Percentiles rank a stretch among this genome's conserved stretches.
These are phyloP conservation scores for Bimastos eiseni DNA, from an alignment of 2,888 invertebrate genomes.

Conservation along the genomic window DNA sequence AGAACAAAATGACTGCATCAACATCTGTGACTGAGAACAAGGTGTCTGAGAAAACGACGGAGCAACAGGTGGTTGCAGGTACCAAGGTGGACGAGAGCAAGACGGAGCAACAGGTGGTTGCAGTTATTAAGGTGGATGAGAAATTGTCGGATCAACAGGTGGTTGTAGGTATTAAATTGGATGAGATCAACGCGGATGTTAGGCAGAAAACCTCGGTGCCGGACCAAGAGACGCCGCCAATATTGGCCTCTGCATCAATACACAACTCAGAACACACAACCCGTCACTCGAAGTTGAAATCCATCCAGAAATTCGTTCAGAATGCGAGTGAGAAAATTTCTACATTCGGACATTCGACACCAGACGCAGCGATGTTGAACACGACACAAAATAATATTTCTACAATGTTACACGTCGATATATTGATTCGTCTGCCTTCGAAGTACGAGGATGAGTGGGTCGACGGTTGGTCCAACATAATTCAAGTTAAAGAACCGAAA, in stretches of 20 bases:
- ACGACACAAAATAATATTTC: neutral
- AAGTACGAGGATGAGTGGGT: slow-evolving; percentile 6
- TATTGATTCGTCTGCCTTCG: neutral
- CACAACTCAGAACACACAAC: too few relatives aligned
- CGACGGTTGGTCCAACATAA: slow-evolving; percentile 8
- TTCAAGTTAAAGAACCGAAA: neutral
- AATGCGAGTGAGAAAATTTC: too few relatives aligned
- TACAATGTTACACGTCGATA: neutral
- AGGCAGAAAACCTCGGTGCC: too few relatives aligned
- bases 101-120: neutral
- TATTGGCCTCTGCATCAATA: too few relatives aligned
- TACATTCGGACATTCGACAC: too few relatives aligned
- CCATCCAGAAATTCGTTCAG: too few relatives aligned
- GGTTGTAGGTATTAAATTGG: neutral
- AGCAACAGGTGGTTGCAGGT: too few relatives aligned
- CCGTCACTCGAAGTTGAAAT: too few relatives aligned
- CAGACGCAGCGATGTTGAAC: neutral
- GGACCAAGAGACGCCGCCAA: too few relatives aligned
- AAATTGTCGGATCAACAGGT: neutral
- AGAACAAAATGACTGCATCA: neutral
- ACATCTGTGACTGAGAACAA: too few relatives aligned
- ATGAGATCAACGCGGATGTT: neutral
- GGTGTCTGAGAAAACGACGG: too few relatives aligned
- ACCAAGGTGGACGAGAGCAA: neutral
- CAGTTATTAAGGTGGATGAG: neutral